Evolutionary conservation across 2,113 vertebrate species (phyloP).

Genomic region (Saguinus midas): DNA sequence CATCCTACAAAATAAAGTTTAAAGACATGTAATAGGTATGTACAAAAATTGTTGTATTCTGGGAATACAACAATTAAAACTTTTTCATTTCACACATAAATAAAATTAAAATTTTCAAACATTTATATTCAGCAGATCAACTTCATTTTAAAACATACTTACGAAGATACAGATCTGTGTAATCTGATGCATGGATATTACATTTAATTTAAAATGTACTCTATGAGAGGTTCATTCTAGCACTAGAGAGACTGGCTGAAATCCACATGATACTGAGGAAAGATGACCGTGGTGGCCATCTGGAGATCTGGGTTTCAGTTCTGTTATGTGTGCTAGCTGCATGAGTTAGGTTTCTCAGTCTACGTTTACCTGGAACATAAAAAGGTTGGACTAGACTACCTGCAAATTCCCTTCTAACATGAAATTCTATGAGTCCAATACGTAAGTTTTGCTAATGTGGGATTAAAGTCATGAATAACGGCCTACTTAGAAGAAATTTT

Average conservation of each 20-base stretch:
- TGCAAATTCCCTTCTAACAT: background rate
- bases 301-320: background rate
- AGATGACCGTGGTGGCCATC: background rate
- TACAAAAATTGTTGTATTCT: too few species aligned
- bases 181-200: background rate
- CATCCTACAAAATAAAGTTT: too few species aligned
- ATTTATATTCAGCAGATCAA: background rate
- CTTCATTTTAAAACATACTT: conserved; percentile 27
- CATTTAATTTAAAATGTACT: background rate
- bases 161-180: background rate
- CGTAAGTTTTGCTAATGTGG: background rate
- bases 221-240: conserved; percentile 18
- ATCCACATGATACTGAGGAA: background rate
- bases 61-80: too few species aligned
- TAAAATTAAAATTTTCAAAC: too few species aligned
- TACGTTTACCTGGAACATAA: background rate
- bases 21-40: too few species aligned
- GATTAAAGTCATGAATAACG: background rate
- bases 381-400: background rate
- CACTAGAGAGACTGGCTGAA: background rate
- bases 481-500: conserved; percentile 1
- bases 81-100: too few species aligned
- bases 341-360: background rate
- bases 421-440: background rate
- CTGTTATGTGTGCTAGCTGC: background rate